These are phyloP conservation scores for Pycnonotus jocosus DNA, from an alignment of 2,113 vertebrate species.

Conservation along the genomic window DNA sequence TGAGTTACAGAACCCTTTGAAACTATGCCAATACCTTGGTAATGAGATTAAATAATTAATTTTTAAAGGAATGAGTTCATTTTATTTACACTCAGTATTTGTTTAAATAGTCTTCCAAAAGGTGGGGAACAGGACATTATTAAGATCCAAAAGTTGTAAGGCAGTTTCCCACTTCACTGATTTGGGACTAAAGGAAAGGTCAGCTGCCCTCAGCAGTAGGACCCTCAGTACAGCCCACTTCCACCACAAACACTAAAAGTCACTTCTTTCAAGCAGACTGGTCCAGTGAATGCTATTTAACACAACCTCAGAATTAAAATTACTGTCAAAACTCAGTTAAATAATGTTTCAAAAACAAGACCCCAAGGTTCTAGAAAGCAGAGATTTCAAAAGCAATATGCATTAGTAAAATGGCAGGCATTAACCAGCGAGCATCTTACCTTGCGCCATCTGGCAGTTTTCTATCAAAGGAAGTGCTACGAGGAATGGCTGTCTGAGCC, in stretches of 20 bases:
- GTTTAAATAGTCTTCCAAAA: not conserved
- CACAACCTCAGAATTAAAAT: not conserved
- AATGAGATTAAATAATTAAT: not conserved
- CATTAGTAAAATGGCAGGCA: not conserved
- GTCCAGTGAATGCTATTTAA: not conserved
- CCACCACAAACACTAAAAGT: not conserved
- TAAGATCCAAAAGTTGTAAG: not conserved
- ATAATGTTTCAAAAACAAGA: not conserved
- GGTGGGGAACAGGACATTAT: not conserved
- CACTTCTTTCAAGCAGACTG: not conserved
- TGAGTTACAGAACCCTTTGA: conserved; percentile 14
- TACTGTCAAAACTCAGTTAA: not conserved
- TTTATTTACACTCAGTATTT: not conserved
- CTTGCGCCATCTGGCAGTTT: conserved; percentile 90
- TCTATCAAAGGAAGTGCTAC: conserved; percentile 94
- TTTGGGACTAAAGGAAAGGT: not conserved
- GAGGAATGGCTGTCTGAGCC: conserved; percentile 84
- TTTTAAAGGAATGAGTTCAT: not conserved
- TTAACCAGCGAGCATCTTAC: conserved; percentile 58
- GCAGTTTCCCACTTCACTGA: not conserved
- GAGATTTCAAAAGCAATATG: not conserved
- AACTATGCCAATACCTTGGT: not conserved
- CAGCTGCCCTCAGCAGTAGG: not conserved
- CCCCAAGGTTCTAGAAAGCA: not conserved
- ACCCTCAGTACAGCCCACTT: not conserved